phyloP scores from a whole-genome alignment of 2,113 vertebrate species.

The Scomber scombrus region DNA sequence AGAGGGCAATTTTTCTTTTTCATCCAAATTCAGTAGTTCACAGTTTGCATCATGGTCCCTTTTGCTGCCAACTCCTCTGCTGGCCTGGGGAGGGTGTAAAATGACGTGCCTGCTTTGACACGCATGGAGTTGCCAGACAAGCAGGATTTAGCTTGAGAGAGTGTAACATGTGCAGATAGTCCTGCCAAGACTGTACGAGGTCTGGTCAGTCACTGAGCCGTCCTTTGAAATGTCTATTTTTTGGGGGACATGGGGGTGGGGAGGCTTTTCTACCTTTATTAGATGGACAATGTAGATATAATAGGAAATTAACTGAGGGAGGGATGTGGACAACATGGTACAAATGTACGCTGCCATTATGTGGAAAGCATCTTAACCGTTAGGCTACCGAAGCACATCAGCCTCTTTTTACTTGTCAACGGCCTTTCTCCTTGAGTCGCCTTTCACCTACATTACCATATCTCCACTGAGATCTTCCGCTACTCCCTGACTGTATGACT shows the following conservation, averaged over 20 bases:
- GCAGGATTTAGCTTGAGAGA: slow-evolving; percentile 18
- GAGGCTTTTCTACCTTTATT: too few species aligned
- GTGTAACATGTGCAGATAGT: slow-evolving; percentile 2
- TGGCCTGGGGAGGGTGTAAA: slow-evolving; percentile 33
- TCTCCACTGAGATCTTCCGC: background rate
- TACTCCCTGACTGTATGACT: background rate
- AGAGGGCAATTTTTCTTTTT: background rate
- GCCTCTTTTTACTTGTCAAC: background rate
- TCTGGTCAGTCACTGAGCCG: background rate
- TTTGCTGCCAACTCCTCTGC: slow-evolving; percentile 17
- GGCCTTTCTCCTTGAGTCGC: background rate
- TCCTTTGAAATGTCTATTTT: too few species aligned
- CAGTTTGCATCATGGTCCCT: slow-evolving; percentile 1
- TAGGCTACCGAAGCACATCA: too few species aligned
- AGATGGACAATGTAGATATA: too few species aligned
- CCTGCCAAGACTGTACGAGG: background rate
- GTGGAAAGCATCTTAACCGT: too few species aligned
- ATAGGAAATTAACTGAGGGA: too few species aligned
- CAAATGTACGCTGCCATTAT: too few species aligned
- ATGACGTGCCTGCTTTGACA: slow-evolving; percentile 16
- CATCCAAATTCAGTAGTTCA: background rate
- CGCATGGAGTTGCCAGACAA: slow-evolving; percentile 3
- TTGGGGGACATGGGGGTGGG: too few species aligned
- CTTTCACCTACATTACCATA: background rate
- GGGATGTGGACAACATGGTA: too few species aligned